Evolutionary conservation across 2,888 invertebrate species (phyloP), one percentile per base, ranked within the genome.

Genomic region (Drosophila koepferae): DNA sequence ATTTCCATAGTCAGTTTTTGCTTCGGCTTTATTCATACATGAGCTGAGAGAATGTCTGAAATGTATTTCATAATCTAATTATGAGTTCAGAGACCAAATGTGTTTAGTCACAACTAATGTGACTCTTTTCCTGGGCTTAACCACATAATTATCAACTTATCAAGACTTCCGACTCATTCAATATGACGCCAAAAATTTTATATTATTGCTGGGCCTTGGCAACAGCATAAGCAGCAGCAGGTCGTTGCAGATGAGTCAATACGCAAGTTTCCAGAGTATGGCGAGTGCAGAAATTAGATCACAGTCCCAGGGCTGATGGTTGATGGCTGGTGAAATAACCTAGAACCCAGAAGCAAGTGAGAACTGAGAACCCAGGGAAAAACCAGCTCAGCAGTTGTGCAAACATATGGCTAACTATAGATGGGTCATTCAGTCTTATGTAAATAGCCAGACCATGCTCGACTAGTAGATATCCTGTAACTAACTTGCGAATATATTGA

Each of bases 251-350:
- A 38, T 20, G 53, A 60, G 51, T 61, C 61, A 70, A 56, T 18
- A 55, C 48, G 58, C 36, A 44, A 44, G 55, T 58, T 58, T 44
- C 38, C 48, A 36, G 36, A 59, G 46, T 34, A 44, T 58, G 59
- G 23, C 34, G 46, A 77, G 18, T 71, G 75, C 74, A 78, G 66
- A 63, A 79, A 73, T 76, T 79, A 55, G 76, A 67, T 76, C 62
- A 62, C 56, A 78, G 63, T 34, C 53, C 46, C 43, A 36, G 38
- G 48, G 59, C 55, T 46, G 38, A 49, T 43, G 48, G 48, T 54
- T 70, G 74, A 63, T 70, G 67, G 23, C 54, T 40, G 55, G 28
- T 40, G 55, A 78, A 64, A 72, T 49, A 70, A 54, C 58, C 56
- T 44, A 38, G 55, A 53, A 28, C 40, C 34, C 38, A 65, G 44